Percentiles rank a stretch among this genome's conserved stretches.
Conservation (phyloP, 2,888 invertebrate genomes). For the Cephus rjabovi region DNA sequence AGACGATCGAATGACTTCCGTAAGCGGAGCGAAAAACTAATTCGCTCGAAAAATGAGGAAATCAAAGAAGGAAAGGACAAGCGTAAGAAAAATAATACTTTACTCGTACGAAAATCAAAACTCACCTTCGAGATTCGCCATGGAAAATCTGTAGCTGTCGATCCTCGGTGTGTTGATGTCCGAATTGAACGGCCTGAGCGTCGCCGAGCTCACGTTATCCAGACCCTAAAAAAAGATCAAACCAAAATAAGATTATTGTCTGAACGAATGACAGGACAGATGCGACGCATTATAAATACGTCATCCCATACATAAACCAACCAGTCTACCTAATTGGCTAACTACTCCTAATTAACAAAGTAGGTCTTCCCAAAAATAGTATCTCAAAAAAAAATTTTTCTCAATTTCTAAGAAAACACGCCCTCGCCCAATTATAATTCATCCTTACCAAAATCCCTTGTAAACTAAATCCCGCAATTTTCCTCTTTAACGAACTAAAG, state of each 20-base stretch:
- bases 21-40: neutral
- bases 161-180: constrained; percentile 85
- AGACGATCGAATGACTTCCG: neutral
- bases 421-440: neutral
- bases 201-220: constrained; percentile 72
- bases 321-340: neutral
- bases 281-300: neutral
- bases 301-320: neutral
- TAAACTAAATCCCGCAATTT: neutral
- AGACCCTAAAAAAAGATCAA: constrained; percentile 74
- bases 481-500: neutral
- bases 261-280: neutral
- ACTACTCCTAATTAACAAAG: neutral
- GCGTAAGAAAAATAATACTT: neutral
- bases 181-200: constrained; percentile 74
- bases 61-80: neutral
- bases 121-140: constrained; percentile 90
- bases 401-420: neutral
- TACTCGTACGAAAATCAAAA: neutral
- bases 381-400: neutral
- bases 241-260: constrained; percentile 32
- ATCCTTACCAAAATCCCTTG: neutral
- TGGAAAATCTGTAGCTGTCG: constrained; percentile 92
- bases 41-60: neutral
- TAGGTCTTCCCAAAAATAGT: neutral